Percentiles rank a stretch among this genome's conserved stretches.
Conservation (phyloP, 2,113 vertebrate genomes). For the Hypocryptadius cinnamomeus region DNA sequence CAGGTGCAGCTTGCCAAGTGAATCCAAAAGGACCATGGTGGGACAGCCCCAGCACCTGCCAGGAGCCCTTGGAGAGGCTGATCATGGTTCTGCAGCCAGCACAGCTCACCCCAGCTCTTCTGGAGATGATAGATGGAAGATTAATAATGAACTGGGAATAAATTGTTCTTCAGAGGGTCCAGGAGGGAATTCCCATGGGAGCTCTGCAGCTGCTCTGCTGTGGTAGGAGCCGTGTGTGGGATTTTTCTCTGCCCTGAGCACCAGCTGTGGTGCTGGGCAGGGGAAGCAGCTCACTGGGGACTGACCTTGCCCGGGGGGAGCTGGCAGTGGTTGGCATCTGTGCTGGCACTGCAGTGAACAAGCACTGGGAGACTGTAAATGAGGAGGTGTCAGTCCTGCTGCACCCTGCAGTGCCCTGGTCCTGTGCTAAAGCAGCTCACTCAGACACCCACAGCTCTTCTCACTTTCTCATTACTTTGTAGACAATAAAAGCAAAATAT, state of each 20-base stretch:
- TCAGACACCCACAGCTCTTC: background rate
- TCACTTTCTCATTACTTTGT: conserved; percentile 4
- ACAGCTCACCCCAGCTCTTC: background rate
- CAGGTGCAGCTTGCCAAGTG: background rate
- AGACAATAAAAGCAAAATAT: conserved; percentile 45
- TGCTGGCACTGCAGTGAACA: background rate
- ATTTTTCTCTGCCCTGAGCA: background rate
- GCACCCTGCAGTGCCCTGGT: background rate
- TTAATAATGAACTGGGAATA: background rate
- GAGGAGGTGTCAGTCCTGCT: background rate
- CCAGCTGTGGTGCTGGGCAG: background rate
- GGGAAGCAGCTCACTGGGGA: background rate
- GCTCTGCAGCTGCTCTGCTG: background rate
- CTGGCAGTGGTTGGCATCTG: background rate
- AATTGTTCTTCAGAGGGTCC: background rate
- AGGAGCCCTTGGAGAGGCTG: background rate
- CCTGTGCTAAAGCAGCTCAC: background rate
- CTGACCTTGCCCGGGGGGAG: background rate
- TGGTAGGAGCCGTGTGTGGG: background rate
- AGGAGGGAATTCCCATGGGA: background rate
- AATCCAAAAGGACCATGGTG: background rate
- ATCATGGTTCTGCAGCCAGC: background rate
- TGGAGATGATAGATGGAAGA: background rate
- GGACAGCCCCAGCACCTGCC: background rate
- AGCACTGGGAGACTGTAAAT: background rate